Percentiles rank a stretch among this genome's conserved stretches.
These are phyloP conservation scores for Hydropotes inermis DNA, from an alignment of 2,113 vertebrate genomes.

Conservation along the genomic window DNA sequence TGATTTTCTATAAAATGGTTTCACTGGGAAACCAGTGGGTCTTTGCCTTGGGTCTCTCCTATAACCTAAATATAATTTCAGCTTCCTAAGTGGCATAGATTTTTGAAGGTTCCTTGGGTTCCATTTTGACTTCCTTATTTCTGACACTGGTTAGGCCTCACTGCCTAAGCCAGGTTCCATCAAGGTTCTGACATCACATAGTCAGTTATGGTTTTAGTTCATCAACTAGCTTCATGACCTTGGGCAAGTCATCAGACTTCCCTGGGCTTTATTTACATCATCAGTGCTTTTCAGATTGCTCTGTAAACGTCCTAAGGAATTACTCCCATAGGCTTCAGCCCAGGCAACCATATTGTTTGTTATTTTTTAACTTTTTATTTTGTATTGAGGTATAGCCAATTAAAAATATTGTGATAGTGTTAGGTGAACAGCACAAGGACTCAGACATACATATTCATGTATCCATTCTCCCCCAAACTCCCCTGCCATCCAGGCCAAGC, in stretches of 20 bases:
- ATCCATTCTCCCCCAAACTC: not conserved
- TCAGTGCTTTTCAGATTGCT: not conserved
- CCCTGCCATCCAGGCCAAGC: not conserved
- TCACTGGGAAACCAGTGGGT: not conserved
- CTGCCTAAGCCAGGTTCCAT: not conserved
- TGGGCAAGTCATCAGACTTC: not conserved
- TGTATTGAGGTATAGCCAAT: not conserved
- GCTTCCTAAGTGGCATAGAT: not conserved
- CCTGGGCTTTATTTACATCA: not conserved
- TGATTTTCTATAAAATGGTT: constrained; percentile 58
- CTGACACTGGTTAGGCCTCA: not conserved
- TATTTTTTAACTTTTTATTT: not conserved
- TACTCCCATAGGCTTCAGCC: not conserved
- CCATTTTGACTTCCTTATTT: not conserved
- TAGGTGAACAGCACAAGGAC: not conserved
- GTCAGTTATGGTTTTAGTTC: not conserved
- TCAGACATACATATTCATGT: not conserved
- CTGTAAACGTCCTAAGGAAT: no score
- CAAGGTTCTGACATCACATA: not conserved
- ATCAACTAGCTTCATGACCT: not conserved
- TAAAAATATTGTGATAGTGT: not conserved
- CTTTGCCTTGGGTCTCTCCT: not conserved
- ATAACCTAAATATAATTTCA: not conserved
- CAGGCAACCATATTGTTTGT: not conserved
- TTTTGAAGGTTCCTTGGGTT: not conserved